Conservation (phyloP, 2,888 invertebrate genomes). For the Conomelus anceps region DNA sequence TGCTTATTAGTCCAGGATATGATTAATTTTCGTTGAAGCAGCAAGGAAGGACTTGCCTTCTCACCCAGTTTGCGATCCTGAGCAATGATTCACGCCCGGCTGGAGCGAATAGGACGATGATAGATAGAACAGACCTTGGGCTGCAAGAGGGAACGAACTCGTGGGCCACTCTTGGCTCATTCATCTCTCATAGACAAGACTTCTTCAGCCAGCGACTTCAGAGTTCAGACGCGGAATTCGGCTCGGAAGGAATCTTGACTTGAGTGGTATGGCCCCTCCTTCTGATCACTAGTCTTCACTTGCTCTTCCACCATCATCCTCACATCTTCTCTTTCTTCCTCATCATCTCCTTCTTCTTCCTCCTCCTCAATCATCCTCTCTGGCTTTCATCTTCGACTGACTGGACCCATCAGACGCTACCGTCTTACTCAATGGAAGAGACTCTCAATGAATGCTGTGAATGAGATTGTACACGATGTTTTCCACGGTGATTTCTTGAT, state of each 20-base stretch:
- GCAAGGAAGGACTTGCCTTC: not conserved
- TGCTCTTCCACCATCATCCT: not conserved
- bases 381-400: not conserved
- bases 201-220: not conserved
- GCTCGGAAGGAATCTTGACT: not conserved
- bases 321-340: not conserved
- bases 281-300: not conserved
- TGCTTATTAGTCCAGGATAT: not conserved
- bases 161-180: not conserved
- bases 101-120: not conserved
- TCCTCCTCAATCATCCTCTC: not conserved
- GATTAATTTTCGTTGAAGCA: not conserved
- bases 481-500: not conserved
- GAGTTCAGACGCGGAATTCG: not conserved
- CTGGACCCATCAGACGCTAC: not conserved
- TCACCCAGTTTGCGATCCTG: not conserved
- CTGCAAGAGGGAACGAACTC: not conserved
- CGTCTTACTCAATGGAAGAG: not conserved
- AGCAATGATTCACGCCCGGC: not conserved
- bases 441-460: not conserved
- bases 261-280: not conserved
- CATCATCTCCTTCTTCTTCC: too few relatives aligned
- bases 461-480: not conserved
- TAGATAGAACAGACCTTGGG: not conserved
- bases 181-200: not conserved